These are phyloP conservation scores for Triplophysa yarkandensis DNA, from an alignment of 2,797 vertebrate species.

Conservation along the genomic window DNA sequence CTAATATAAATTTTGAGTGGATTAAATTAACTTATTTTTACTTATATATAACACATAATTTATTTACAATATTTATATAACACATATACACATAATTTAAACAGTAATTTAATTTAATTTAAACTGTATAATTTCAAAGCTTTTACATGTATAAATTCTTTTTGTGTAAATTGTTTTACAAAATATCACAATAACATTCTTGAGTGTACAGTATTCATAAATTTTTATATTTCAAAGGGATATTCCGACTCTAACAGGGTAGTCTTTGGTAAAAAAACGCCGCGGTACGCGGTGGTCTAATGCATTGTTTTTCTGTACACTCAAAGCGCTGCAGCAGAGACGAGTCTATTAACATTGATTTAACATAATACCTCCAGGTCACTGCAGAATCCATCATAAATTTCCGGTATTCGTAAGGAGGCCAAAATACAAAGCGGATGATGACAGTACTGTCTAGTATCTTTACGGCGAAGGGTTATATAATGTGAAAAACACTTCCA, in stretches of 20 bases:
- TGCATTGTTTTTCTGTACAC: slow-evolving; percentile 1
- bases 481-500: slow-evolving; percentile 68
- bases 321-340: slow-evolving; percentile 31
- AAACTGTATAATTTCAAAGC: too few relatives aligned
- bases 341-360: slow-evolving; percentile 32
- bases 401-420: slow-evolving; percentile 42
- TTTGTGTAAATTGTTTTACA: too few relatives aligned
- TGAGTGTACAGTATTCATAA: too few relatives aligned
- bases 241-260: slow-evolving; percentile 13
- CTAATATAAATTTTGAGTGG: too few relatives aligned
- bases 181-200: too few relatives aligned
- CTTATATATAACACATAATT: too few relatives aligned
- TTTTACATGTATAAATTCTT: too few relatives aligned
- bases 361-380: slow-evolving; percentile 37
- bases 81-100: too few relatives aligned
- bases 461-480: slow-evolving; percentile 54
- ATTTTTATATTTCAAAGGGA: too few relatives aligned
- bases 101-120: too few relatives aligned
- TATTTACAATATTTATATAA: too few relatives aligned
- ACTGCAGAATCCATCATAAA: slow-evolving; percentile 61
- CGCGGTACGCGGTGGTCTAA: slow-evolving; percentile 34
- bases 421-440: slow-evolving; percentile 61
- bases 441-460: slow-evolving; percentile 57
- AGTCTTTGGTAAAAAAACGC: not conserved
- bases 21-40: too few relatives aligned